Conservation (phyloP, 2,113 vertebrate genomes). For the Esox niger region DNA sequence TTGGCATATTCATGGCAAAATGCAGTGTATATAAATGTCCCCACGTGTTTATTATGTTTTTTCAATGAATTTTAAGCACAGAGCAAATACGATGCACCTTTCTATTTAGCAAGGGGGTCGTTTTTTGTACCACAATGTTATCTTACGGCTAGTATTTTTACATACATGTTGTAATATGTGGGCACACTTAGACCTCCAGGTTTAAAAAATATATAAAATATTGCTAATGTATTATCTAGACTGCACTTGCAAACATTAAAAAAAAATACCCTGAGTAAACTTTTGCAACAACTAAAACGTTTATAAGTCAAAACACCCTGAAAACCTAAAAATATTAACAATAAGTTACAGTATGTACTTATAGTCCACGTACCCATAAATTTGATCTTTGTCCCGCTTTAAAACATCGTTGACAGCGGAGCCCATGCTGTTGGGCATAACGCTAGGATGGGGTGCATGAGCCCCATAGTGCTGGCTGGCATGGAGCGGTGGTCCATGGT, state of each 20-base stretch:
- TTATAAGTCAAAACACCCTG: background rate
- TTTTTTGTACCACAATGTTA: background rate
- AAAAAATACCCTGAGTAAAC: background rate
- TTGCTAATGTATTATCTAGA: background rate
- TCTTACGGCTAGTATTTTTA: background rate
- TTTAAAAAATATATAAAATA: background rate
- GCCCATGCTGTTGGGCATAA: constrained; percentile 98
- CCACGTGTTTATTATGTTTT: background rate
- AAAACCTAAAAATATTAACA: background rate
- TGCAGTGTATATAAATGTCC: background rate
- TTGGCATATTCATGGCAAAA: background rate
- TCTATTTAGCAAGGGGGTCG: background rate
- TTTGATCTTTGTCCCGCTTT: constrained; percentile 99
- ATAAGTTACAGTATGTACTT: background rate
- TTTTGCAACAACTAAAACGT: constrained; percentile 5
- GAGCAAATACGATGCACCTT: background rate
- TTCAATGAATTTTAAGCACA: background rate
- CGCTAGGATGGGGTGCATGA: constrained; percentile 97
- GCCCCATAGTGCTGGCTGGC: constrained; percentile 98
- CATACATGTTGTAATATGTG: background rate
- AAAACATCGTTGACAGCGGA: constrained; percentile 99
- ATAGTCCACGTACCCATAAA: constrained; percentile 88
- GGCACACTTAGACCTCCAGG: no score
- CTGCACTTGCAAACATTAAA: no score
- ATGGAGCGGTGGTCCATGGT: constrained; percentile 98